Base-by-base conservation (phyloP, 2,888 invertebrate species). In the Keiferia lycopersicella region DNA sequence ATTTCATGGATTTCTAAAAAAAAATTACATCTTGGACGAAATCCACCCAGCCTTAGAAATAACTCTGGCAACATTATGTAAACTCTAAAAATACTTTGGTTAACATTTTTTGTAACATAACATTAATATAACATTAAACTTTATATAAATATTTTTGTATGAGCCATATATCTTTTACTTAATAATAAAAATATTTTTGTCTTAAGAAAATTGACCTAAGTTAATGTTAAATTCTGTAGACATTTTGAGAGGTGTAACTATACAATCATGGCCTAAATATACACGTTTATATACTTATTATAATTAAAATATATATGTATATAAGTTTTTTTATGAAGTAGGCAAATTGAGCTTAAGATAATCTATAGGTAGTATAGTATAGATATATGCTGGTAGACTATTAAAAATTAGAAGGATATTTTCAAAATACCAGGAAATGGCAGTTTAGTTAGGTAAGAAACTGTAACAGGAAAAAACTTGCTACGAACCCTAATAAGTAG, bases 31-130 rank as follows among this genome's bases (percentile, higher is more conserved):
- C 57, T 57, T 60, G 57, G 30, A 65, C 65, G 64, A 74, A 85
- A 86, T 75, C 86, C 86, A 83, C 84, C 87, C 91, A 90, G 90
- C 89, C 89, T 76, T 71, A 63, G 80, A 83, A 86, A 84, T 81
- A 77, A 80, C 65, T 76, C 79, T 77, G 79, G 80, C 83, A 80
- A 78, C 72, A 62, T 26, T 61, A 12, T 16, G 11, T 58, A 39
- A 10, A 63, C 41, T 60, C 64, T 67, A 66, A 56, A 62, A 56
- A 66, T 61, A 63, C 61, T 59, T 64, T 50, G 14, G 16, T 61
- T 50, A 60, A 41, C 30, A 66, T 68, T 62, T 58, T 65, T 38
- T 22, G 22, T 53, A 16, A 22, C 8, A 39, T 53, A 62, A 50
- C 50, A 20, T 61, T 50, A 48, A 22, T 50, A 18, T 20, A 60